Percentiles rank a stretch among this genome's conserved stretches.
Evolutionary conservation across 2,797 vertebrate genomes (phyloP).

Genomic region (Pipistrellus pipistrellus): DNA sequence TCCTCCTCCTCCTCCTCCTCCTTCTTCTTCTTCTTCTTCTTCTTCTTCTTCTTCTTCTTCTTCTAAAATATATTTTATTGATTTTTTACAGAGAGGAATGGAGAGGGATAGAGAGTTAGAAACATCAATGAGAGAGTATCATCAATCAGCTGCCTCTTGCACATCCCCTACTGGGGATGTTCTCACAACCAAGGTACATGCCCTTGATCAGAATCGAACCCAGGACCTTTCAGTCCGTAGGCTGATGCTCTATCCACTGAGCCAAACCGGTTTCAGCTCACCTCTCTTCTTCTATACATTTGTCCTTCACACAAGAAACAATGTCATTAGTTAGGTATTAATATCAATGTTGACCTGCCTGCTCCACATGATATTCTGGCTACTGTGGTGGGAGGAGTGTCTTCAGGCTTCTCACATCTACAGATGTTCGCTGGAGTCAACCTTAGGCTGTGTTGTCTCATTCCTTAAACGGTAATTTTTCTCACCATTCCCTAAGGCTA

Average conservation of each 20-base stretch:
- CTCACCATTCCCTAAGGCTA: background rate
- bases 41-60: no score
- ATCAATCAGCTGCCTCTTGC: no score
- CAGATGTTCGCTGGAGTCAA: background rate
- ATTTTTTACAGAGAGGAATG: no score
- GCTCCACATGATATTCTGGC: background rate
- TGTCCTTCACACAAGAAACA: background rate
- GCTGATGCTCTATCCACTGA: no score
- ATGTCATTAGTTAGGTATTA: background rate
- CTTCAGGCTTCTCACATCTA: background rate
- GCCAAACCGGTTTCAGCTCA: background rate
- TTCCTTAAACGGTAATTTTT: constrained; percentile 1
- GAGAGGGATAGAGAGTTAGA: no score
- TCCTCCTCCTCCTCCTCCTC: background rate
- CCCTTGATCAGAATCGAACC: no score
- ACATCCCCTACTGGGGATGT: no score
- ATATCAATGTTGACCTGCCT: background rate
- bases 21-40: no score
- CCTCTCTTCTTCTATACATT: background rate
- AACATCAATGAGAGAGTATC: no score
- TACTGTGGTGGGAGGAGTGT: background rate
- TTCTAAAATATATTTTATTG: no score
- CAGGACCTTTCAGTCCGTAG: no score
- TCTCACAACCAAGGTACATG: no score
- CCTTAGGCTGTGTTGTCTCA: background rate